Base-by-base conservation (phyloP, 2,797 vertebrate species). In the Microtus obscurus region DNA sequence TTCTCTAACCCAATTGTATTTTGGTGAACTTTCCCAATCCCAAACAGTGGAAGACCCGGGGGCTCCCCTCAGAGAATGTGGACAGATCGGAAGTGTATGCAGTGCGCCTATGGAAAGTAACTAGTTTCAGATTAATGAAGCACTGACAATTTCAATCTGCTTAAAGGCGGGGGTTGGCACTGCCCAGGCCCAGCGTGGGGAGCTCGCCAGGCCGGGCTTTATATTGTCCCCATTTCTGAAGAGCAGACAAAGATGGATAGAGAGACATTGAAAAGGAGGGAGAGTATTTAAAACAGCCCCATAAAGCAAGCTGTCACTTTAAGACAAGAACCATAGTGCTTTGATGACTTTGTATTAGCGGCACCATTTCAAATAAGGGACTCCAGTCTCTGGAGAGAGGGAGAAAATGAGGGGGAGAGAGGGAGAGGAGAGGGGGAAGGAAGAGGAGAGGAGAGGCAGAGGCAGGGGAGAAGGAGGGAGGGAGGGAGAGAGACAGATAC, bases 181-280 rank as follows among this genome's bases (percentile, higher is more conserved):
- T 99, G 98, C 98, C 98, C 98, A 94, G 98, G 97, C 97, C 97
- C 98, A 98, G 98, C 97, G 97, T 98, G 98, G 98, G 98, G 98
- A 99, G 98, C 98, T 98, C 97, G 98, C 98, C 98, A 98, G 98
- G 98, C 98, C 98, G 95, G 96, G 98, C 98, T 98, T 98, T 98
- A 98, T 98, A 98, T 98, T 99, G 98, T 98, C 98, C 90, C n/a
- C 98, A 96, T 98, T 98, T 98, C 98, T 98, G 98, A 98, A 98
- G 98, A 98, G 97, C 96, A 99, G 98, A 99, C 98, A 99, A 99
- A 98, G 98, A 99, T 99, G 98, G 98, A 99, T 99, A 98, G 98
- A 98, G 98, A 97, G 98, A 98, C 98, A 98, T 98, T 99, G 98
- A 99, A 99, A 98, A 98, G 98, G 98, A 95, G 98, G 98, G 98